Conservation (phyloP, 2,888 invertebrate genomes). For the Cheilosia soror region DNA sequence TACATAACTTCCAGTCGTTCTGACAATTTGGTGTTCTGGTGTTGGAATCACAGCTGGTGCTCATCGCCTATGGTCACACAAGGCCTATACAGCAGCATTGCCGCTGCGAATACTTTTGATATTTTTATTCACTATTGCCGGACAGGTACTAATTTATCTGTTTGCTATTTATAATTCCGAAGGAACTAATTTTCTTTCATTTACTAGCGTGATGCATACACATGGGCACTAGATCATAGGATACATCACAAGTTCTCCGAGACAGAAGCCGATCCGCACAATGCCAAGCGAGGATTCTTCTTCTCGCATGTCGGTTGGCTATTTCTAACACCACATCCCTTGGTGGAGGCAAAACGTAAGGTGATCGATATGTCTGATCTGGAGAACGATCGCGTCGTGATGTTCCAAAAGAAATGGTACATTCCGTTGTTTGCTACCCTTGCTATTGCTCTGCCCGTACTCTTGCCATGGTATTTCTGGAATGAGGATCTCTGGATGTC, state of each 20-base stretch:
- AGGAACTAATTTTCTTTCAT: not conserved
- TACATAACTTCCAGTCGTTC: constrained; percentile 84
- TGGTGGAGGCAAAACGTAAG: constrained; percentile 88
- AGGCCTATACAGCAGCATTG: constrained; percentile 90
- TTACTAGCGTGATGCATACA: constrained; percentile 91
- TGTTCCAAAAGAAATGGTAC: constrained; percentile 91
- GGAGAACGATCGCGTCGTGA: constrained; percentile 89
- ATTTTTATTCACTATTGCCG: constrained; percentile 90
- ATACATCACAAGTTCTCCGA: constrained; percentile 96
- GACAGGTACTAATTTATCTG: constrained; percentile 86
- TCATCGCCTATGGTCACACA: constrained; percentile 92
- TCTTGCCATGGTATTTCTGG: constrained; percentile 93
- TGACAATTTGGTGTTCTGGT: constrained; percentile 88
- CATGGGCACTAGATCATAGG: constrained; percentile 94
- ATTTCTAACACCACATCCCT: constrained; percentile 92
- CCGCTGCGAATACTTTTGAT: constrained; percentile 88
- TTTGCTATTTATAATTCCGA: too few species aligned
- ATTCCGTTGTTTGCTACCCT: constrained; percentile 89
- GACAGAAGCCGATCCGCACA: constrained; percentile 90
- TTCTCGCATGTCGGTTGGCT: constrained; percentile 98
- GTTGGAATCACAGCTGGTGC: constrained; percentile 93
- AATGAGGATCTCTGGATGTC: constrained; percentile 90
- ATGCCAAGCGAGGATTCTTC: constrained; percentile 93
- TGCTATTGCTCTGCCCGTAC: constrained; percentile 88
- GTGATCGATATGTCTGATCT: constrained; percentile 89